Evolutionary conservation across 2,888 invertebrate species (phyloP), one percentile per base, ranked within the genome.

Genomic region (Cephonodes hylas): DNA sequence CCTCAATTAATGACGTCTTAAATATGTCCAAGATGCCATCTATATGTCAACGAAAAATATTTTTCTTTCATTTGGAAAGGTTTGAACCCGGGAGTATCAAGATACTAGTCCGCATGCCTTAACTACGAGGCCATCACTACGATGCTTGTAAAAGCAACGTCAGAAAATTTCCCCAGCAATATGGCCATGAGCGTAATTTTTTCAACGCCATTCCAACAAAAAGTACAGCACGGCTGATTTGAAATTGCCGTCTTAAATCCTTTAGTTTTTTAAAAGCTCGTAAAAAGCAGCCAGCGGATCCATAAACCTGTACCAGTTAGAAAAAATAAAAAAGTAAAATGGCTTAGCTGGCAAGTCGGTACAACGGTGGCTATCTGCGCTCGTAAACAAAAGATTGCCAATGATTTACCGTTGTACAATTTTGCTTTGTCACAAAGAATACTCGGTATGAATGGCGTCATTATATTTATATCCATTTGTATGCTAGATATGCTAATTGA

Each of bases 351-450:
- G 70, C 65, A 70, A 65, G 63, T 67, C 59, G 63, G 64, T 61
- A 63, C 64, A 64, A 59, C 63, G 64, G 63, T 42, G 61, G 67
- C 73, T 79, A 80, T 80, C 78, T 74, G 63, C 46, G 66, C 67
- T 75, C 81, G 74, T 81, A 81, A 81, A 81, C 81, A 78, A 80
- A 77, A 74, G 77, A 79, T 80, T 76, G 77, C 63, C 65, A 61
- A 80, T 79, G 79, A 81, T 80, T 78, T 79, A 80, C 70, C 66
- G 61, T 63, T 44, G 63, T 59, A 66, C 58, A 68, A 70, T 64
- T 70, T 71, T 64, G 64, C 68, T 53, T 53, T 53, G 53, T 53
- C 66, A 44, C 58, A 59, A 27, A 42, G 44, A 15, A 59, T 18
- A 42, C 58, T 10, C n/a, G 46, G 23, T 4, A 45, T 22, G 20